Evolutionary conservation across 2,797 vertebrate species (phyloP).

Genomic region (Arrhamphus sclerolepis): DNA sequence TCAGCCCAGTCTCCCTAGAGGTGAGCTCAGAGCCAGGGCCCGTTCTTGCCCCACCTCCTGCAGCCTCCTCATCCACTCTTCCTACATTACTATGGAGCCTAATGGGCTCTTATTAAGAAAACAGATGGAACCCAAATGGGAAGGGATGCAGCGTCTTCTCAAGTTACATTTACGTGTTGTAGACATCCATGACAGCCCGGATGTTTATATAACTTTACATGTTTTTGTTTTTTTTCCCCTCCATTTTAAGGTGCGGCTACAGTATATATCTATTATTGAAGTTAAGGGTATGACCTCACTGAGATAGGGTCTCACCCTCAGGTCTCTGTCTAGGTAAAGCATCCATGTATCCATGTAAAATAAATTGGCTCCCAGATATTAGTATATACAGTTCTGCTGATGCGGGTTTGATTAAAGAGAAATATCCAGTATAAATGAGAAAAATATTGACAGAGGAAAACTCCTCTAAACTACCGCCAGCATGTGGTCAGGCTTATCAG

Average conservation of each 20-base stretch:
- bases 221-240: neutral
- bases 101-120: slow-evolving; percentile 81
- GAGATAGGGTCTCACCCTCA: too few relatives aligned
- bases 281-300: too few relatives aligned
- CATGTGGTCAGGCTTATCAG: slow-evolving; percentile 56
- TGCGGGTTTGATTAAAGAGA: neutral
- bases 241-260: slow-evolving; percentile 13
- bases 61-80: slow-evolving; percentile 79
- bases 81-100: slow-evolving; percentile 81
- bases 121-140: slow-evolving; percentile 72
- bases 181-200: slow-evolving; percentile 39
- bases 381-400: neutral
- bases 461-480: slow-evolving; percentile 22
- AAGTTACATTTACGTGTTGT: slow-evolving; percentile 69
- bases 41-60: slow-evolving; percentile 68
- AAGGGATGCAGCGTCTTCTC: slow-evolving; percentile 66
- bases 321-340: too few relatives aligned
- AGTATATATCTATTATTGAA: slow-evolving; percentile 5
- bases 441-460: slow-evolving; percentile 10
- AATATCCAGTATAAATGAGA: neutral
- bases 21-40: slow-evolving; percentile 66
- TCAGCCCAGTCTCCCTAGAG: slow-evolving; percentile 76
- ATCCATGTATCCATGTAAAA: too few relatives aligned
- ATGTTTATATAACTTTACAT: slow-evolving; percentile 34
- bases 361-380: too few relatives aligned